Evolutionary conservation across 2,888 invertebrate species (phyloP).

Genomic region (Buathra laborator): DNA sequence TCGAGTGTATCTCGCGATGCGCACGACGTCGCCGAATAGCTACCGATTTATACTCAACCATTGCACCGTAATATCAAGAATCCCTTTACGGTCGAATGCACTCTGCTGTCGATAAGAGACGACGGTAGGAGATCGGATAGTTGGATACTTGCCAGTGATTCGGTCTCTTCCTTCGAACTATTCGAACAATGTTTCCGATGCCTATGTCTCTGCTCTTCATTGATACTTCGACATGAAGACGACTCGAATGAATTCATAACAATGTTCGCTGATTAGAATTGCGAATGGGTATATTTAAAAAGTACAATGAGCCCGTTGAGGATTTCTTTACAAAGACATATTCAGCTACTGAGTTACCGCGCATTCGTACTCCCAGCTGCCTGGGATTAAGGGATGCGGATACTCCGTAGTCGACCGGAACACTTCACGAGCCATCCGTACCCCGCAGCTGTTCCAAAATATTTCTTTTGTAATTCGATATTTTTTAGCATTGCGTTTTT

Average conservation of each 20-base stretch:
- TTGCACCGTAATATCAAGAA: slow-evolving; percentile 49
- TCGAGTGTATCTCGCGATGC: no score
- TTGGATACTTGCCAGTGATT: slow-evolving; percentile 78
- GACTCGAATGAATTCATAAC: no score
- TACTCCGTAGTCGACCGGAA: neutral
- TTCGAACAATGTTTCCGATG: neutral
- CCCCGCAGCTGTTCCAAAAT: neutral
- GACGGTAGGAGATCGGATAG: slow-evolving; percentile 81
- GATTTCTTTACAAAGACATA: no score
- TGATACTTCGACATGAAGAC: no score
- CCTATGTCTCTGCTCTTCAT: no score
- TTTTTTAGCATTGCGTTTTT: no score
- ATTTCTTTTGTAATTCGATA: neutral
- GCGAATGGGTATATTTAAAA: no score
- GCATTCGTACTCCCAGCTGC: slow-evolving; percentile 7
- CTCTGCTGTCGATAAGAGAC: slow-evolving; percentile 72
- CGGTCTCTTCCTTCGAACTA: slow-evolving; percentile 12
- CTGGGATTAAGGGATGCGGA: slow-evolving; percentile 3
- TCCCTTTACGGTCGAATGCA: slow-evolving; percentile 70
- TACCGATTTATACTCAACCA: slow-evolving; percentile 57
- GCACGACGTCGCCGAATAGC: no score
- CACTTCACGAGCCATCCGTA: slow-evolving; percentile 2
- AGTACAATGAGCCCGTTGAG: no score
- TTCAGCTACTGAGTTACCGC: no score
- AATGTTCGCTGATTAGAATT: no score